phyloP scores from a whole-genome alignment of 2,113 vertebrate species.

The Pipa parva region DNA sequence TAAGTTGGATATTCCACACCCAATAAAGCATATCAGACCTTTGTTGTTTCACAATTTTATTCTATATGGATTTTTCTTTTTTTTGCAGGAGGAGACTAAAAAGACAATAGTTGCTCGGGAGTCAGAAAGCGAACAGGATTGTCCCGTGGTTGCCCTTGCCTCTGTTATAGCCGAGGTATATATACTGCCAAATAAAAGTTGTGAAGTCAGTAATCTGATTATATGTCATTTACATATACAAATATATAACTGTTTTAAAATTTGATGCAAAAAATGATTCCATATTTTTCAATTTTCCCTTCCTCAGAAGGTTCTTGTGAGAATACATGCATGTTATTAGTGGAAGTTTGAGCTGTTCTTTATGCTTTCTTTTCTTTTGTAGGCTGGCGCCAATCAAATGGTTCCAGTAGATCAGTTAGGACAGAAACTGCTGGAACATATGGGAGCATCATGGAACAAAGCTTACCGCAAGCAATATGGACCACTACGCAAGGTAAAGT shows the following conservation, averaged over 20 bases:
- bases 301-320: too few species aligned
- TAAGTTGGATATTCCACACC: too few species aligned
- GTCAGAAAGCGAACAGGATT: not conserved
- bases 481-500: constrained; percentile 79
- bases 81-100: constrained; percentile 8
- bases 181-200: too few species aligned
- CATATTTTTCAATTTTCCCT: too few species aligned
- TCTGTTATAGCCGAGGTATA: constrained; percentile 7
- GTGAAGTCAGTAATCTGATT: too few species aligned
- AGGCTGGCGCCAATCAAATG: constrained; percentile 57
- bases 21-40: too few species aligned
- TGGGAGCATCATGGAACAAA: constrained; percentile 87
- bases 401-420: constrained; percentile 77
- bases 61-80: too few species aligned
- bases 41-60: too few species aligned
- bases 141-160: not conserved
- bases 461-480: constrained; percentile 81
- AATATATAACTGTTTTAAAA: too few species aligned
- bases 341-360: not conserved
- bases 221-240: too few species aligned
- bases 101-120: not conserved
- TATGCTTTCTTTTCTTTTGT: constrained; percentile 31
- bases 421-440: constrained; percentile 84
- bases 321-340: not conserved
- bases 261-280: too few species aligned